Conservation (phyloP, 2,888 invertebrate genomes). For the Aphrophora alni region DNA sequence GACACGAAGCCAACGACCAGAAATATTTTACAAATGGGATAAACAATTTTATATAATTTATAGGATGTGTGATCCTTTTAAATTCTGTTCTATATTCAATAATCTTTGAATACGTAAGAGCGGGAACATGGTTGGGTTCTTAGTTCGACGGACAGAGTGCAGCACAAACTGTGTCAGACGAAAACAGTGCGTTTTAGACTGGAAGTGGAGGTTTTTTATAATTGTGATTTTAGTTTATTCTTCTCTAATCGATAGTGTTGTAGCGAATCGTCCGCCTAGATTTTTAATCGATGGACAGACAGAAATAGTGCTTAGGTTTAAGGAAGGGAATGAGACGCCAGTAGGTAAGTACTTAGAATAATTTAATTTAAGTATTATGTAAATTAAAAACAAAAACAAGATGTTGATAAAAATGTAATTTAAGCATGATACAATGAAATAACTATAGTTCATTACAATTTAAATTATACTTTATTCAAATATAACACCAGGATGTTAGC, state of each 20-base stretch:
- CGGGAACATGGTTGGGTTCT: slow-evolving; percentile 6
- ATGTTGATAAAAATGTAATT: too few species aligned
- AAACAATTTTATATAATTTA: not conserved
- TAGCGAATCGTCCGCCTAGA: slow-evolving; percentile 78
- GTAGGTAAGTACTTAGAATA: slow-evolving; percentile 69
- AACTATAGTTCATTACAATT: too few species aligned
- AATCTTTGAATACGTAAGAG: not conserved
- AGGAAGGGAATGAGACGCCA: slow-evolving; percentile 86
- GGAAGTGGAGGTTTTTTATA: slow-evolving; percentile 29
- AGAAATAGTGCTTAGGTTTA: slow-evolving; percentile 88
- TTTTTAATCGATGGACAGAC: slow-evolving; percentile 88
- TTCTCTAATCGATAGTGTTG: slow-evolving; percentile 3
- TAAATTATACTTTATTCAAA: too few species aligned
- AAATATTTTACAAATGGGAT: not conserved
- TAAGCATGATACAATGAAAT: too few species aligned
- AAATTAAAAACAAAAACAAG: not conserved
- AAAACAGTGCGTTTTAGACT: slow-evolving; percentile 6
- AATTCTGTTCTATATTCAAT: not conserved
- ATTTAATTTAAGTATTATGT: not conserved
- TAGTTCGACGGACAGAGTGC: not conserved
- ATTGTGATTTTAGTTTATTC: slow-evolving; percentile 21
- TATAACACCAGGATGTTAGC: too few species aligned
- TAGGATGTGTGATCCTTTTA: not conserved
- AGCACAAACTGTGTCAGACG: not conserved
- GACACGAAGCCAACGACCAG: not conserved